These are phyloP conservation scores for Drosophila ananassae DNA, from an alignment of 1,140 invertebrate genomes.

Conservation along the genomic window DNA sequence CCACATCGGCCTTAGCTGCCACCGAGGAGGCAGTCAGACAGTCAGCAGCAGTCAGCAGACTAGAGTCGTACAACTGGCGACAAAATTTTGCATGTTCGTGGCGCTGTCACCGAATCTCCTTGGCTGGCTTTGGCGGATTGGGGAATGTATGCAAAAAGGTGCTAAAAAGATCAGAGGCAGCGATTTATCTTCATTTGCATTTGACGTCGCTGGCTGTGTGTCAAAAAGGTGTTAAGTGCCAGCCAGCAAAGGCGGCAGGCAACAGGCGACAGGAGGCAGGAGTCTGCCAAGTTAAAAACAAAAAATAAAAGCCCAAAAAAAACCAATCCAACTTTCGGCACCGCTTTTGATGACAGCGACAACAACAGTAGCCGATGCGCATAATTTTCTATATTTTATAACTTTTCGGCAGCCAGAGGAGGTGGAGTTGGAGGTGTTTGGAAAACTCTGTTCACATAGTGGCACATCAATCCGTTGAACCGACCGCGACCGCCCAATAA, in stretches of 20 bases:
- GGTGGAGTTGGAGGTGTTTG: background rate
- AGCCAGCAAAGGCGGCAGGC: slow-evolving; percentile 14
- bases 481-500: slow-evolving; percentile 67
- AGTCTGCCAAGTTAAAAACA: background rate
- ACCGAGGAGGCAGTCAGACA: slow-evolving; percentile 14
- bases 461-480: slow-evolving; percentile 70
- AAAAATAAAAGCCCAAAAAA: background rate
- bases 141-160: slow-evolving; percentile 79
- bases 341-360: slow-evolving; percentile 70
- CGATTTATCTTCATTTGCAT: slow-evolving; percentile 84
- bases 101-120: slow-evolving; percentile 60
- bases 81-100: slow-evolving; percentile 81
- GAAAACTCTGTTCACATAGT: slow-evolving; percentile 44
- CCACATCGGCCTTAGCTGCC: slow-evolving; percentile 13
- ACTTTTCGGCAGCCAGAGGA: slow-evolving; percentile 56
- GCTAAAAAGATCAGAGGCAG: slow-evolving; percentile 82
- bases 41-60: slow-evolving; percentile 10
- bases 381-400: slow-evolving; percentile 82
- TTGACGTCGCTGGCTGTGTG: slow-evolving; percentile 79
- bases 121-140: slow-evolving; percentile 10
- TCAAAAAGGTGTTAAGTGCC: slow-evolving; percentile 82
- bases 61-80: slow-evolving; percentile 72
- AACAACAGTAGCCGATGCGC: slow-evolving; percentile 66
- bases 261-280: background rate
- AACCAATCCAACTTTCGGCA: slow-evolving; percentile 48